These are phyloP conservation scores for Hetaerina titia DNA, from an alignment of 2,888 invertebrate species.

Conservation along the genomic window DNA sequence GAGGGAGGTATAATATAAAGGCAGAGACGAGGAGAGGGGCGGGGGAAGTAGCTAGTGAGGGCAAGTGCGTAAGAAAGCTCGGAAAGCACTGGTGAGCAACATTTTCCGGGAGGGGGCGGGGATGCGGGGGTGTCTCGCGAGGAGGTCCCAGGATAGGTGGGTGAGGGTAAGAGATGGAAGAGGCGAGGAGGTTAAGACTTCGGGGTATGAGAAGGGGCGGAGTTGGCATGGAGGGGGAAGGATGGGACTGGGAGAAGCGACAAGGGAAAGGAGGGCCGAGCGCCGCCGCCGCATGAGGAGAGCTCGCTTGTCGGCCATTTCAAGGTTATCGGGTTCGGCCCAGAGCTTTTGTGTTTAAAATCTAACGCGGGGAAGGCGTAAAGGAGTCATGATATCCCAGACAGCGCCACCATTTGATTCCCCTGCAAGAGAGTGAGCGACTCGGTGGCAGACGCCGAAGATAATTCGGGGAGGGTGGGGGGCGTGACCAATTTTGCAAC, in stretches of 20 bases:
- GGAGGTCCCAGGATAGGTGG: constrained; percentile 47
- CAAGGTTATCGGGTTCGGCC: constrained; percentile 60
- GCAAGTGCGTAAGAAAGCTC: background rate
- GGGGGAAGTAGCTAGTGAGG: constrained; percentile 22
- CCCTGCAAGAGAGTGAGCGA: background rate
- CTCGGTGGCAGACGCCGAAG: background rate
- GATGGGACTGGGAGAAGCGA: background rate
- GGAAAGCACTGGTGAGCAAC: constrained; percentile 48
- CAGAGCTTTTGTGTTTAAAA: constrained; percentile 5
- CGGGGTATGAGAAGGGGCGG: background rate
- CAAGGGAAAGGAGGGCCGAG: background rate
- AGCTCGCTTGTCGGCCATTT: constrained; percentile 44
- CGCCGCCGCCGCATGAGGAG: constrained; percentile 13
- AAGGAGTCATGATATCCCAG: constrained; percentile 33
- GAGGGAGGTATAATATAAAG: constrained; percentile 27
- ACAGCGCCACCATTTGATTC: constrained; percentile 29
- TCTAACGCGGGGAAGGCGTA: background rate
- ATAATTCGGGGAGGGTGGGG: background rate
- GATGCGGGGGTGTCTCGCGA: background rate
- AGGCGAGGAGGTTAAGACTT: background rate
- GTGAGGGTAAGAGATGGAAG: background rate
- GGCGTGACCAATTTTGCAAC: constrained; percentile 40
- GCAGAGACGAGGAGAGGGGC: constrained; percentile 16
- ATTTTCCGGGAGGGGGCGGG: background rate
- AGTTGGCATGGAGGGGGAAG: constrained; percentile 2